These are phyloP conservation scores for Pseudorhiza aurosa DNA, from an alignment of 30 jellyfish, hydroid and myxozoan genomes.

Conservation along the genomic window DNA sequence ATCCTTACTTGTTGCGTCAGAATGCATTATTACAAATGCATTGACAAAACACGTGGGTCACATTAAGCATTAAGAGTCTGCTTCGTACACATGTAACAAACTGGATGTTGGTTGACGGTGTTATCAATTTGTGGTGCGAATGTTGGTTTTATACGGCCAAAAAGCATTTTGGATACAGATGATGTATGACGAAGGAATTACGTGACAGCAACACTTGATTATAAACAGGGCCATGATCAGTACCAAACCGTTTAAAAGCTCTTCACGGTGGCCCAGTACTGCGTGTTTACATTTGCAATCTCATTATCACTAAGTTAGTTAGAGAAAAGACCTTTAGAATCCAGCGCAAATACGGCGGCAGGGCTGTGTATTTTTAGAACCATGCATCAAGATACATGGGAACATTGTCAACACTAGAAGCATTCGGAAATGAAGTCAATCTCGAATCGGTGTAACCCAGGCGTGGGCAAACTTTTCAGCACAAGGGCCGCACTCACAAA, in stretches of 20 bases:
- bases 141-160: slow-evolving; percentile 6
- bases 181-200: background rate
- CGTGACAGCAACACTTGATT: background rate
- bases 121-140: background rate
- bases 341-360: background rate
- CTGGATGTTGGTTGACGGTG: no score
- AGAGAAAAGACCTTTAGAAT: background rate
- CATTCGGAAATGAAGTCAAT: no score
- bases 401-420: background rate
- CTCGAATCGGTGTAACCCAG: no score
- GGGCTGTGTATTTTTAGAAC: background rate
- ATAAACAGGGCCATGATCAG: background rate
- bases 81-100: no score
- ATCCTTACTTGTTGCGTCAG: no score
- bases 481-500: no score
- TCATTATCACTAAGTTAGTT: slow-evolving; percentile 4
- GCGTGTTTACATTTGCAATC: slow-evolving; percentile 1
- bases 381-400: background rate
- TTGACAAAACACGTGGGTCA: no score
- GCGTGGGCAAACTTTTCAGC: no score
- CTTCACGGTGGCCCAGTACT: background rate
- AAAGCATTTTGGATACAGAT: slow-evolving; percentile 11
- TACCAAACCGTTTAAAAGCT: background rate
- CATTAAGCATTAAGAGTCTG: no score
- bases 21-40: no score